Evolutionary conservation across 2,888 invertebrate species (phyloP), one percentile per base, ranked within the genome.

Genomic region (Tetranychus truncatus): DNA sequence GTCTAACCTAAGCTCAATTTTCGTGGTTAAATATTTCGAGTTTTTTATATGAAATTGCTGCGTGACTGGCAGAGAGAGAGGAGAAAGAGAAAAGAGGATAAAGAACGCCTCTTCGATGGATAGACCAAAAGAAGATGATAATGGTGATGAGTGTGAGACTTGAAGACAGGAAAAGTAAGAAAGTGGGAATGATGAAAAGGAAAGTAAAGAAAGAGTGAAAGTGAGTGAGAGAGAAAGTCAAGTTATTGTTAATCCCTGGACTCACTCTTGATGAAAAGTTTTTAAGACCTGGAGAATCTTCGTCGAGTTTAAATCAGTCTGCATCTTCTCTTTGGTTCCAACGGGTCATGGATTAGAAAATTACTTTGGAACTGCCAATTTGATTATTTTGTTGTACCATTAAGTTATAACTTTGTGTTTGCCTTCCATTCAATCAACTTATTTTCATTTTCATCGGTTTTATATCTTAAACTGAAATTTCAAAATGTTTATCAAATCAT

Each of bases 161-260:
- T 34, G 34, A 69, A 20, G 69, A 69, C 11, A 69, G 69, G 20
- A 1, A 69, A 24, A 69, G 69, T 24, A 21, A 69, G 69, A 20
- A 21, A 69, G 69, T 55, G 55, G 20, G 69, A 69, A 24, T 20
- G 15, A 66, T 7, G 11, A 11, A 15, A 11, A 66, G 15, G 11
- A 6, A 15, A 11, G 20, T 18, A 66, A 20, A 66, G 66, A 69
- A 21, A 21, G n/a, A 67, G 67, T 18, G 67, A 67, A n/a, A 67
- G 67, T 18, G n/a, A 67, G 67, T 18, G 67, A 67, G 67, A 67
- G 67, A 67, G 67, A 67, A n/a, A 67, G 69, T 20, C 20, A 69
- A 69, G 20, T 11, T 24, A 21, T 20, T 20, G 11, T 24, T 24
- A 24, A 69, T 24, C 21, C 11, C 11, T 69, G 69, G 69, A 24